Conservation (phyloP, 2,113 vertebrate species). For the Setophaga coronata region DNA sequence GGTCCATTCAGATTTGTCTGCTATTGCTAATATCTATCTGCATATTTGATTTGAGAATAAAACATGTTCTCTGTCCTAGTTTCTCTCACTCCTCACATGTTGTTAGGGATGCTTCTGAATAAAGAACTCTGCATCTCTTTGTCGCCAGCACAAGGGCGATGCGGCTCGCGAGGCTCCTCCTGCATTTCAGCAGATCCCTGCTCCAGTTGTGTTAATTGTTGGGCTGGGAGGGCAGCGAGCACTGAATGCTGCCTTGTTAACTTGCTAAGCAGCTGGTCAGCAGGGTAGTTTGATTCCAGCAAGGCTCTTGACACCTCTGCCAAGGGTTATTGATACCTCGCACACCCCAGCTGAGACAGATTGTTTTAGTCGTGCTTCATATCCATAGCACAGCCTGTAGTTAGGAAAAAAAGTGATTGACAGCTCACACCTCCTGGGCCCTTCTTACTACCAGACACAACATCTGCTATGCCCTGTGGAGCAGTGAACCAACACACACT, state of each 20-base stretch:
- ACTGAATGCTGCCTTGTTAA: slow-evolving; percentile 76
- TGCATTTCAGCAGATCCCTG: slow-evolving; percentile 41
- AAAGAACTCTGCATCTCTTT: slow-evolving; percentile 33
- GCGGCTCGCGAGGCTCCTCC: background rate
- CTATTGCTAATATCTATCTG: background rate
- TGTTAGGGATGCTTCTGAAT: background rate
- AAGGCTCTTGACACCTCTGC: slow-evolving; percentile 81
- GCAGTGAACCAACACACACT: slow-evolving; percentile 83
- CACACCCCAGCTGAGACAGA: slow-evolving; percentile 82
- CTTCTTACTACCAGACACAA: slow-evolving; percentile 86
- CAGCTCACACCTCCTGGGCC: slow-evolving; percentile 85
- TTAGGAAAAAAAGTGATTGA: slow-evolving; percentile 80
- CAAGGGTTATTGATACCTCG: slow-evolving; percentile 84
- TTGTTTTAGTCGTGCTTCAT: slow-evolving; percentile 81
- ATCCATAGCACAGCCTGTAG: slow-evolving; percentile 79
- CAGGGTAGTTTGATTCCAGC: slow-evolving; percentile 80
- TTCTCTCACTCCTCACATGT: background rate
- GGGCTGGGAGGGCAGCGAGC: slow-evolving; percentile 56
- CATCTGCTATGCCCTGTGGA: slow-evolving; percentile 87
- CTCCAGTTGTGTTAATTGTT: slow-evolving; percentile 80
- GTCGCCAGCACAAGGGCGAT: background rate
- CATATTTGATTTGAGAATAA: background rate
- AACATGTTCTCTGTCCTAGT: background rate
- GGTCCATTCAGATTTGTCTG: background rate
- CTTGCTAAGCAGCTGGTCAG: slow-evolving; percentile 85